Evolutionary conservation across 2,797 vertebrate species (phyloP).

Genomic region (Falco columbarius): DNA sequence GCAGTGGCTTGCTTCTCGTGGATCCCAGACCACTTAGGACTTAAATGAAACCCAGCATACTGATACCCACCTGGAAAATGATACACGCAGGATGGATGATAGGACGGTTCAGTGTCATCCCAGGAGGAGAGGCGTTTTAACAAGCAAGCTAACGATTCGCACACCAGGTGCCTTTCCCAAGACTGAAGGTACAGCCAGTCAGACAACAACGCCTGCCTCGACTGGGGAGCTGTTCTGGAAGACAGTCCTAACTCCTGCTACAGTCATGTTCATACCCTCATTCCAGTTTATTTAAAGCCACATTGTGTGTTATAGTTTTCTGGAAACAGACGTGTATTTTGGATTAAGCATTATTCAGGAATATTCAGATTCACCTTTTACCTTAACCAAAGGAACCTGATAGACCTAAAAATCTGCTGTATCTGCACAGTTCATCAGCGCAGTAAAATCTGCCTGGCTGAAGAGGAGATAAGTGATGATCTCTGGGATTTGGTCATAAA

Average conservation of each 20-base stretch:
- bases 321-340: background rate
- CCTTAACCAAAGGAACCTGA: background rate
- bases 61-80: background rate
- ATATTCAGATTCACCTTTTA: background rate
- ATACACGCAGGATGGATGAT: background rate
- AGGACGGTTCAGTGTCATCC: background rate
- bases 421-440: background rate
- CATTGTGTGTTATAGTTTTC: rapidly evolving
- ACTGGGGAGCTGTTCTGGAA: background rate
- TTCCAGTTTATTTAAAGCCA: background rate
- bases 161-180: background rate
- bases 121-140: background rate
- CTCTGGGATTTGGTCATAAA: background rate
- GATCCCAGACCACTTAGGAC: background rate
- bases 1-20: rapidly evolving
- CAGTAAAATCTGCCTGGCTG: background rate
- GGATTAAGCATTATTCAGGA: background rate
- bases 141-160: background rate
- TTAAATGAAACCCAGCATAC: background rate
- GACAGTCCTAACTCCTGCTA: background rate
- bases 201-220: rapidly evolving
- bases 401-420: background rate
- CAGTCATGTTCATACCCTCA: too few relatives aligned
- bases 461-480: too few relatives aligned
- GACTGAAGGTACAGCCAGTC: background rate